Conservation (phyloP, 2,797 vertebrate species). For the Cynodonichthys magdalenae region DNA sequence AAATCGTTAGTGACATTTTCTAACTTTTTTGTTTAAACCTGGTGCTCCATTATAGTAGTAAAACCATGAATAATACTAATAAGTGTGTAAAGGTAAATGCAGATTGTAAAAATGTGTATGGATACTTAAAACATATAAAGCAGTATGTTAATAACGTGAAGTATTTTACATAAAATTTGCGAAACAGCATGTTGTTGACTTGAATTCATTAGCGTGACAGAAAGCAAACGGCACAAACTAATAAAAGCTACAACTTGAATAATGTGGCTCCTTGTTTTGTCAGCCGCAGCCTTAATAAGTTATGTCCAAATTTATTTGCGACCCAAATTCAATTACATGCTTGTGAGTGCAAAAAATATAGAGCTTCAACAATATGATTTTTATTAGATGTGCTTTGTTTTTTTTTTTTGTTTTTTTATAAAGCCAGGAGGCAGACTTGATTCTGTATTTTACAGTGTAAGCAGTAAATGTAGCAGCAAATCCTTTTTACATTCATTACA, state of each 20-base stretch:
- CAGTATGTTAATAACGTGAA: background rate
- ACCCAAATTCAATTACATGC: slow-evolving; percentile 50
- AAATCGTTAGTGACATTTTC: no score
- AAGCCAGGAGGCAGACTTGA: slow-evolving; percentile 10
- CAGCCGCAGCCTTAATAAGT: slow-evolving; percentile 36
- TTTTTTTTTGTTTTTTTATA: slow-evolving; percentile 19
- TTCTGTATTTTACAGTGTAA: slow-evolving; percentile 10
- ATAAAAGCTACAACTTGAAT: slow-evolving; percentile 27
- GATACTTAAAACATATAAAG: background rate
- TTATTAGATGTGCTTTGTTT: background rate
- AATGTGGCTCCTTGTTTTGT: slow-evolving; percentile 28
- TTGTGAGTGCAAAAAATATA: slow-evolving; percentile 21
- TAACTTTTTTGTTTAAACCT: no score
- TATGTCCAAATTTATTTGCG: slow-evolving; percentile 27
- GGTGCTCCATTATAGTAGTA: no score
- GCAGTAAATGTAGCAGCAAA: background rate
- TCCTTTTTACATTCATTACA: background rate
- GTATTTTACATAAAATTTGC: background rate
- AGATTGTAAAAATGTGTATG: no score
- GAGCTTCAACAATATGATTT: slow-evolving; percentile 28
- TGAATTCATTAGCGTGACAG: slow-evolving; percentile 45
- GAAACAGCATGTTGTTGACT: slow-evolving; percentile 19
- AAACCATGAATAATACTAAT: no score
- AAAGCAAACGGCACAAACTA: slow-evolving; percentile 41
- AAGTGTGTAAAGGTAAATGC: no score